Percentiles rank a stretch among this genome's conserved stretches.
Evolutionary conservation across 53 echinoderm and acorn worm genomes (phyloP).

Genomic region (Crossaster papposus): DNA sequence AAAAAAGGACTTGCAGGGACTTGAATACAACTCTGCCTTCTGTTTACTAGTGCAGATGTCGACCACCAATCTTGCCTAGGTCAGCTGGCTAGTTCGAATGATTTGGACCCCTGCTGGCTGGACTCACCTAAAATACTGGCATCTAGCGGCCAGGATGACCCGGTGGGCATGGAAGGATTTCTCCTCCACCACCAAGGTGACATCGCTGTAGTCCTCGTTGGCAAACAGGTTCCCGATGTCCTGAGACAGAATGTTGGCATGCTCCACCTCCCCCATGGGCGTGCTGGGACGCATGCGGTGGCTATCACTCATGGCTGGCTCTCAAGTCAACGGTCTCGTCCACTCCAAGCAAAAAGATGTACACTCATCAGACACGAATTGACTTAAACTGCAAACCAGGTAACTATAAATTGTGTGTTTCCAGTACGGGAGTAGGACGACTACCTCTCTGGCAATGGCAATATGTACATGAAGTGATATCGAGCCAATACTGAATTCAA

Average conservation of each 20-base stretch:
- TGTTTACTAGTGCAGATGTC: too few species aligned
- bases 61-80: too few species aligned
- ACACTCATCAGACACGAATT: background rate
- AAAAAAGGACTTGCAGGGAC: too few species aligned
- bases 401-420: background rate
- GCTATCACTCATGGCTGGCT: constrained; percentile 89
- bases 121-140: constrained; percentile 96
- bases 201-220: constrained; percentile 97
- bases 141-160: constrained; percentile 93
- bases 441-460: background rate
- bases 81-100: too few species aligned
- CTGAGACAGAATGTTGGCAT: constrained; percentile 84
- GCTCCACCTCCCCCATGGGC: constrained; percentile 96
- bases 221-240: constrained; percentile 97
- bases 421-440: background rate
- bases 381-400: background rate
- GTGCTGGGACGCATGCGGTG: constrained; percentile 81
- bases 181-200: constrained; percentile 88
- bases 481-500: background rate
- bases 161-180: constrained; percentile 86
- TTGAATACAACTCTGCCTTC: too few species aligned
- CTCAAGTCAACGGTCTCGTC: background rate
- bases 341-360: background rate
- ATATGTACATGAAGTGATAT: background rate
- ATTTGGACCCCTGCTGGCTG: background rate